Evolutionary conservation across 1,140 invertebrate genomes (phyloP).

Genomic region (Steinernema khuongi): DNA sequence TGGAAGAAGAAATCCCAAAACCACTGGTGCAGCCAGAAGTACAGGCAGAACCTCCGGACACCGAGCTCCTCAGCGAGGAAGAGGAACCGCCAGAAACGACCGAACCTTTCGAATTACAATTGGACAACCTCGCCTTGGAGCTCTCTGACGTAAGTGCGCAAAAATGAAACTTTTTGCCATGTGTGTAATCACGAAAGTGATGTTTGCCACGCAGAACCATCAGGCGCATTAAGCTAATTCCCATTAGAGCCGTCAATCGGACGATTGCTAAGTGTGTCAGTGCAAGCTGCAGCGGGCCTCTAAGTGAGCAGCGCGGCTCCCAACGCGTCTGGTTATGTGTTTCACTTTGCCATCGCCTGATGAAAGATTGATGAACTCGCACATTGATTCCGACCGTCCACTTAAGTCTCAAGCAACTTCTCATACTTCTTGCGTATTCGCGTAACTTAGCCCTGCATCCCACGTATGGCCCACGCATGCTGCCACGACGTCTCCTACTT

Average conservation of each 20-base stretch:
- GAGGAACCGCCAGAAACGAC: neutral
- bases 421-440: too few relatives aligned
- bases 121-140: neutral
- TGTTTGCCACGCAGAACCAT: too few relatives aligned
- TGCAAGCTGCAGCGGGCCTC: too few relatives aligned
- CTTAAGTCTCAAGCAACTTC: too few relatives aligned
- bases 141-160: neutral
- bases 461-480: neutral
- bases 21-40: neutral
- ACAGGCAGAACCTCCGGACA: neutral
- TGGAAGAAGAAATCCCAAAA: neutral
- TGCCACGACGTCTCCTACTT: neutral
- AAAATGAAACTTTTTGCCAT: neutral
- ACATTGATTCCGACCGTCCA: too few relatives aligned
- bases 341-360: too few relatives aligned
- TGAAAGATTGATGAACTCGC: too few relatives aligned
- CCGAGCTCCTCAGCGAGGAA: neutral
- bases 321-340: too few relatives aligned
- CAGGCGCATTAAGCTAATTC: too few relatives aligned
- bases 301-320: too few relatives aligned
- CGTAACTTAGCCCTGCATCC: too few relatives aligned
- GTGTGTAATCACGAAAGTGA: neutral
- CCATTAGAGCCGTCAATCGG: neutral
- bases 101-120: neutral
- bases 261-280: too few relatives aligned